A percentile compares a stretch with the other conserved stretches of the same genome.
Evolutionary conservation across 2,888 invertebrate species (phyloP).

Genomic region (Cataglyphis altisquamis): DNA sequence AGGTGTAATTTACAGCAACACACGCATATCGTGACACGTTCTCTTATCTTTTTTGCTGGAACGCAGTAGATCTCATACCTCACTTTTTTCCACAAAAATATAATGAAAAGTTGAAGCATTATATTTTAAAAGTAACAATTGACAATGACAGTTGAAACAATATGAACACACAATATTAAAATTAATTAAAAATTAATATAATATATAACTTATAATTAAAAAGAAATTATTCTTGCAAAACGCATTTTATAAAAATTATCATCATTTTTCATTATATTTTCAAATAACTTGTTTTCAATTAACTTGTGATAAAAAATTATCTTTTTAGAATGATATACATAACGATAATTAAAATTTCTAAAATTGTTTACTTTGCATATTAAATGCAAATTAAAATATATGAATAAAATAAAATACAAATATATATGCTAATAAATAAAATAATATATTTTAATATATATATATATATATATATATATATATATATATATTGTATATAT

Average conservation of each 20-base stretch:
- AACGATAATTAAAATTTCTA: neutral
- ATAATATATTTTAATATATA: too few relatives aligned
- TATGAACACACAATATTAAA: neutral
- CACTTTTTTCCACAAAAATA: neutral
- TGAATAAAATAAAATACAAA: neutral
- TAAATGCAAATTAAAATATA: neutral
- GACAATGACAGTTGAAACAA: neutral
- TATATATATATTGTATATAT: too few relatives aligned
- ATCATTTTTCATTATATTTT: neutral
- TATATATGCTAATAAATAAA: neutral
- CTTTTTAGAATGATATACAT: neutral
- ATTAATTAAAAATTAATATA: neutral
- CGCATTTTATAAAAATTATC: neutral
- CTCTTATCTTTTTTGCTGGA: neutral
- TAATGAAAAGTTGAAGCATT: neutral
- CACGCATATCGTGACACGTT: neutral
- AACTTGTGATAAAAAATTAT: neutral
- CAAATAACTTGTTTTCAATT: neutral
- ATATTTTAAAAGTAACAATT: neutral
- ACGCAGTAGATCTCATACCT: neutral
- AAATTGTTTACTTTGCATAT: neutral
- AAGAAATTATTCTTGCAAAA: neutral
- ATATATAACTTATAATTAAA: neutral
- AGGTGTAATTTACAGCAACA: slow-evolving; percentile 15
- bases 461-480: too few relatives aligned